Evolutionary conservation across 2,113 vertebrate genomes (phyloP).

Genomic region (Maccullochella peelii): DNA sequence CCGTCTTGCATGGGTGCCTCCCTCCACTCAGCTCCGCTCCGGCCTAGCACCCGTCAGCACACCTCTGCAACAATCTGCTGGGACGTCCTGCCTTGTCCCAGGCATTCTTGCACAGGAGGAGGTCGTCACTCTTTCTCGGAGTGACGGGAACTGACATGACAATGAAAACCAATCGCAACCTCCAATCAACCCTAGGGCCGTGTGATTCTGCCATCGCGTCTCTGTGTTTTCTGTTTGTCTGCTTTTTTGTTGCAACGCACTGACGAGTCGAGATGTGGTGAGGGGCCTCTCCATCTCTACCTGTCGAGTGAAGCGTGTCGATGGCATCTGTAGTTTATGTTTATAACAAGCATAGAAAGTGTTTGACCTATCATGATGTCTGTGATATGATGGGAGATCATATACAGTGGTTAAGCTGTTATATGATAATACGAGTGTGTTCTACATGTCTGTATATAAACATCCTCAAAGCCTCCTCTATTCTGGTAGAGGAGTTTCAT

Average conservation of each 20-base stretch:
- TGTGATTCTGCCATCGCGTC: slow-evolving; percentile 69
- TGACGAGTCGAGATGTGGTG: slow-evolving; percentile 25
- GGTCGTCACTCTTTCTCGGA: slow-evolving; percentile 40
- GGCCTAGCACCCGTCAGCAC: slow-evolving; percentile 49
- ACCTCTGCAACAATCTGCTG: slow-evolving; percentile 62
- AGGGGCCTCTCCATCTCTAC: slow-evolving; percentile 30
- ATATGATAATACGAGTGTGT: slow-evolving; percentile 79
- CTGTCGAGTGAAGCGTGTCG: slow-evolving; percentile 20
- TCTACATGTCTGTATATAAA: slow-evolving; percentile 46
- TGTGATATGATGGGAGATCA: slow-evolving; percentile 69
- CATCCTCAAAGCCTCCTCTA: slow-evolving; percentile 35
- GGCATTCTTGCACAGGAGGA: slow-evolving; percentile 57
- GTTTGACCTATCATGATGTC: slow-evolving; percentile 53
- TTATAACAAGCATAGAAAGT: slow-evolving; percentile 46
- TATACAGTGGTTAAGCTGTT: slow-evolving; percentile 75
- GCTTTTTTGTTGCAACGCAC: slow-evolving; percentile 60
- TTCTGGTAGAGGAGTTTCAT: slow-evolving; percentile 44
- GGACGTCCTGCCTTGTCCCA: slow-evolving; percentile 41
- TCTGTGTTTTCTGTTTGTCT: slow-evolving; percentile 69
- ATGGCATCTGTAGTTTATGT: slow-evolving; percentile 47
- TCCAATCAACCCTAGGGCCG: slow-evolving; percentile 64
- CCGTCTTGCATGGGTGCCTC: slow-evolving; percentile 53
- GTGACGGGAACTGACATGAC: slow-evolving; percentile 49
- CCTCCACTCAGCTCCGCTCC: slow-evolving; percentile 52
- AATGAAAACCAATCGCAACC: slow-evolving; percentile 38